A percentile compares a stretch with the other conserved stretches of the same genome.
Conservation (phyloP, 2,888 invertebrate genomes). For the Seira ritae region DNA sequence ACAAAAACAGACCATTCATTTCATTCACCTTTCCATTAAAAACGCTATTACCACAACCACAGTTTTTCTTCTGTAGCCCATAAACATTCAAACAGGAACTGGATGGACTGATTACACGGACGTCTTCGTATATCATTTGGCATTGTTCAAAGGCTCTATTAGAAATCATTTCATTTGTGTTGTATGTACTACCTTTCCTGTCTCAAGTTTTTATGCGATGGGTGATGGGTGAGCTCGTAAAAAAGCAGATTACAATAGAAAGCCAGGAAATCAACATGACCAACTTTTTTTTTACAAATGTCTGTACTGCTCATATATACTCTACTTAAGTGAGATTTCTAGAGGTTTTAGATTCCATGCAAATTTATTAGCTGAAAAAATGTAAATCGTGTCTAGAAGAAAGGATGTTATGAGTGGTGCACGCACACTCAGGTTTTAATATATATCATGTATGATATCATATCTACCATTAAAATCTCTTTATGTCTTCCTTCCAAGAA, state of each 20-base stretch:
- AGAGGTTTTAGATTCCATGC: conserved; percentile 26
- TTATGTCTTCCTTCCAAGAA: conserved; percentile 56
- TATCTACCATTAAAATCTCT: not conserved
- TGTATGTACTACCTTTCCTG: conserved; percentile 26
- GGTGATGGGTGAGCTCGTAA: conserved; percentile 10
- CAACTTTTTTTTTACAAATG: conserved; percentile 20
- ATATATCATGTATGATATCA: not conserved
- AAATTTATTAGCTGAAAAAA: conserved; percentile 22
- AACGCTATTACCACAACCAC: not conserved
- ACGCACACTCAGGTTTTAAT: conserved; percentile 6
- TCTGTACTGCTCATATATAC: not conserved
- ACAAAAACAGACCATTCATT: conserved; percentile 53
- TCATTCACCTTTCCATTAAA: conserved; percentile 54
- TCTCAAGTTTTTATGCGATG: conserved; percentile 26
- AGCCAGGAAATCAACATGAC: conserved; percentile 51
- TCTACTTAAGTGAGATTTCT: conserved; percentile 1
- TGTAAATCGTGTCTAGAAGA: conserved; percentile 26
- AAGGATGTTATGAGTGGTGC: conserved; percentile 33
- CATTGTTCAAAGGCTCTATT: conserved; percentile 24
- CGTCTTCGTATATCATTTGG: not conserved
- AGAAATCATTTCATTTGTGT: conserved; percentile 15
- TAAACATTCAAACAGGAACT: conserved; percentile 64
- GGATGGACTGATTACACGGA: conserved; percentile 64
- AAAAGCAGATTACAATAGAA: conserved; percentile 45
- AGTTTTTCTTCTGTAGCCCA: conserved; percentile 13